Evolutionary conservation across 2,888 invertebrate genomes (phyloP).

Genomic region (Hydrotaea cyrtoneurina): DNA sequence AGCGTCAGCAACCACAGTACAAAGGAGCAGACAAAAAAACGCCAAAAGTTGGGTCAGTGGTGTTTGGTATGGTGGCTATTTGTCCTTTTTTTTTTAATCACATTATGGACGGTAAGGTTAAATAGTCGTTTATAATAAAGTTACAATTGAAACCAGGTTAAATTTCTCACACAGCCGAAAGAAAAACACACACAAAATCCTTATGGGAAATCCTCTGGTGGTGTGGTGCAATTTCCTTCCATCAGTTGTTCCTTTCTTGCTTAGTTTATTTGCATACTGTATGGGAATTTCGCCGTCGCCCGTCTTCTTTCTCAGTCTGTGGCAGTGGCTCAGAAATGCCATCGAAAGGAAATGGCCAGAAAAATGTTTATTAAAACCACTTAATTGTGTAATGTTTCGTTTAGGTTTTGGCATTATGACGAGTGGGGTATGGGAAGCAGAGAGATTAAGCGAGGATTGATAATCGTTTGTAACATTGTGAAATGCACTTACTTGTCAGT

Average conservation of each 20-base stretch:
- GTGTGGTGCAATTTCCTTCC: not conserved
- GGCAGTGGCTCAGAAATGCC: not conserved
- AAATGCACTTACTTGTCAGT: too few relatives aligned
- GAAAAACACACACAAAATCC: not conserved
- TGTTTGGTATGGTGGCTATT: constrained; percentile 20
- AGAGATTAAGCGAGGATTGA: too few relatives aligned
- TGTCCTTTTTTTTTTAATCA: not conserved
- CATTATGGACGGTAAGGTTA: constrained; percentile 24
- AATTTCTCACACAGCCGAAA: constrained; percentile 3
- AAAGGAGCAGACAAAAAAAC: not conserved
- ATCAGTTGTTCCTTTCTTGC: not conserved
- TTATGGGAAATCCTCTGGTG: constrained; percentile 27
- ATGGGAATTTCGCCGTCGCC: not conserved
- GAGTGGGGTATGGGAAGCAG: not conserved
- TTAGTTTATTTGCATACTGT: not conserved
- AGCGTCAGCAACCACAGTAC: not conserved
- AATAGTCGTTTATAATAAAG: constrained; percentile 4
- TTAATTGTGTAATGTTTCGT: constrained; percentile 14
- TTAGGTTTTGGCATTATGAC: not conserved
- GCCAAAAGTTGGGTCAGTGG: constrained; percentile 51
- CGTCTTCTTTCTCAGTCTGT: not conserved
- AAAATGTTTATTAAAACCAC: constrained; percentile 39
- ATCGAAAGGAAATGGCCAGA: constrained; percentile 2
- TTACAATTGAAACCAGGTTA: constrained; percentile 32
- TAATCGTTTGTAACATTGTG: too few relatives aligned